Evolutionary conservation across 1,140 invertebrate species (phyloP).

Genomic region (Trissolcus basalis): DNA sequence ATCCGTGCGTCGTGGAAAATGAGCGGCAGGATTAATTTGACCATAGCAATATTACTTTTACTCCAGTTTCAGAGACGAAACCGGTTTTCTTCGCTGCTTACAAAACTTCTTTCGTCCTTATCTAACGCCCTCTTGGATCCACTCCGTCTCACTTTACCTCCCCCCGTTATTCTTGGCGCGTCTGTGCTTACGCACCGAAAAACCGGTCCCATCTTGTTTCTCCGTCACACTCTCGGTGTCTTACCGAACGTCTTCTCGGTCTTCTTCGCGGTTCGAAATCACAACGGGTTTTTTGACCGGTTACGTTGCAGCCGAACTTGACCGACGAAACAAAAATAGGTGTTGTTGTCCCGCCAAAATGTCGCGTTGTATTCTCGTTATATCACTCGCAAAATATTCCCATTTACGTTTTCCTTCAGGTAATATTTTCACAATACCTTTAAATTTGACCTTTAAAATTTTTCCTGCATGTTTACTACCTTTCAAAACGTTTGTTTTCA

Average conservation of each 20-base stretch:
- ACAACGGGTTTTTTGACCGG: conserved; percentile 50
- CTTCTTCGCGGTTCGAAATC: conserved; percentile 31
- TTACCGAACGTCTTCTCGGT: conserved; percentile 1
- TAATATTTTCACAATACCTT: neutral
- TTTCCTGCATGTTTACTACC: too few species aligned
- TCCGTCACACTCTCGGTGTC: neutral
- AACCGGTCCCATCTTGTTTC: conserved; percentile 45
- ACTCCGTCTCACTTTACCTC: conserved; percentile 8
- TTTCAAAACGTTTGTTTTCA: too few species aligned
- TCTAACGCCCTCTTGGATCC: conserved; percentile 22
- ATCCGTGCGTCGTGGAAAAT: too few species aligned
- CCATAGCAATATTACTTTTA: conserved; percentile 54
- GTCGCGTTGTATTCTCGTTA: conserved; percentile 14
- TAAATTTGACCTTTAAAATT: too few species aligned
- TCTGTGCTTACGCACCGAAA: conserved; percentile 51
- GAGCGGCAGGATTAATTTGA: conserved; percentile 51
- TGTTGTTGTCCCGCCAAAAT: conserved; percentile 43
- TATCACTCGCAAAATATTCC: conserved; percentile 12
- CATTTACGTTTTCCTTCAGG: neutral
- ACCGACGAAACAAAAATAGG: conserved; percentile 51
- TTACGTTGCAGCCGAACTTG: conserved; percentile 44
- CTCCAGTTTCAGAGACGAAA: conserved; percentile 54
- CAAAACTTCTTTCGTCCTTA: conserved; percentile 26
- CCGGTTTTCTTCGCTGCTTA: conserved; percentile 40
- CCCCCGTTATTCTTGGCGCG: conserved; percentile 4